Evolutionary conservation across 2,888 invertebrate species (phyloP).

Genomic region (Endomychus coccineus): DNA sequence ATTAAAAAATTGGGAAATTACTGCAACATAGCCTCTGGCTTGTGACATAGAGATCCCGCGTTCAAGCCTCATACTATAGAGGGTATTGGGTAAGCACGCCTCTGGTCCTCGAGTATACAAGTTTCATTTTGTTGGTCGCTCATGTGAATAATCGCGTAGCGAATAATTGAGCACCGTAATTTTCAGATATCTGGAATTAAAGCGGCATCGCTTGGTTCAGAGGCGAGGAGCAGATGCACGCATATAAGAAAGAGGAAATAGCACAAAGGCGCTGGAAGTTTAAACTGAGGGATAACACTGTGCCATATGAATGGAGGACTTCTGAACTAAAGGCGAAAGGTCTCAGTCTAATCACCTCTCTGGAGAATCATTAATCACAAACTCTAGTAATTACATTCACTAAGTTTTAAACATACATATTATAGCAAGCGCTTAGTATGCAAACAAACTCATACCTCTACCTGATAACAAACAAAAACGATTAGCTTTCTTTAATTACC

Average conservation of each 20-base stretch:
- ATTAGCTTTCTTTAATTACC: background rate
- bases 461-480: conserved; percentile 1
- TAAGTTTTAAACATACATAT: conserved; percentile 32
- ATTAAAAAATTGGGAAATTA: too few species aligned
- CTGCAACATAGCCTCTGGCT: too few species aligned
- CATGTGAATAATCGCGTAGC: too few species aligned
- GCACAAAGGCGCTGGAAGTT: background rate
- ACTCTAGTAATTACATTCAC: conserved; percentile 34
- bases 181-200: too few species aligned
- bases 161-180: too few species aligned
- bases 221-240: background rate
- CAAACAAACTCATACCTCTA: conserved; percentile 8
- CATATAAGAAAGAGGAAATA: background rate
- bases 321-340: conserved; percentile 19
- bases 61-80: too few species aligned
- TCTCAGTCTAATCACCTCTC: conserved; percentile 38
- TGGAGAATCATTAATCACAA: conserved; percentile 39
- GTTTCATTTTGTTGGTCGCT: too few species aligned
- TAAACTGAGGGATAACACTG: background rate
- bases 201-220: too few species aligned
- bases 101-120: too few species aligned
- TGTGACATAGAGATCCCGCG: too few species aligned
- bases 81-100: too few species aligned
- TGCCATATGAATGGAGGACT: background rate
- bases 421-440: conserved; percentile 28